A percentile compares a stretch with the other conserved stretches of the same genome.
These are phyloP conservation scores for Argyra leucocephala DNA, from an alignment of 2,888 invertebrate genomes.

Conservation along the genomic window DNA sequence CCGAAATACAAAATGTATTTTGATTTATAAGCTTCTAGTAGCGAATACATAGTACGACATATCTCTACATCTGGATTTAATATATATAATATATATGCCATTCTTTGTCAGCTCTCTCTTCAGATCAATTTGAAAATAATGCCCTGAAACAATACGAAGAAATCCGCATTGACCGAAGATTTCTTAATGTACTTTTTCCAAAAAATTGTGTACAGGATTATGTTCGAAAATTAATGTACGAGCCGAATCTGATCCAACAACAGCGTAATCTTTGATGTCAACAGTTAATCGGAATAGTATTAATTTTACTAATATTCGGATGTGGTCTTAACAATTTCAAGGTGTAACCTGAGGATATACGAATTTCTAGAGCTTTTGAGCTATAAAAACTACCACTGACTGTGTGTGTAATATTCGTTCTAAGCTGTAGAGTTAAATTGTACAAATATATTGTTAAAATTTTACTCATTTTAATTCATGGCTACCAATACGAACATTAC, in stretches of 20 bases:
- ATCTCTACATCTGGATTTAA: slow-evolving; percentile 98
- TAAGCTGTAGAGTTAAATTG: slow-evolving; percentile 92
- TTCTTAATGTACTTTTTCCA: slow-evolving; percentile 97
- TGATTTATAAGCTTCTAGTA: slow-evolving; percentile 98
- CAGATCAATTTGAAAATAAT: slow-evolving; percentile 96
- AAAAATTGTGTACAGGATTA: slow-evolving; percentile 78
- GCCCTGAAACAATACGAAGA: slow-evolving; percentile 94
- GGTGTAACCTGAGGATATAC: slow-evolving; percentile 89
- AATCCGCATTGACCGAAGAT: slow-evolving; percentile 99
- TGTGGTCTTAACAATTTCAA: slow-evolving; percentile 90
- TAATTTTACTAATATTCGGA: slow-evolving; percentile 95
- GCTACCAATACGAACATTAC: too few relatives aligned
- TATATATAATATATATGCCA: slow-evolving; percentile 96
- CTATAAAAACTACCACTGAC: slow-evolving; percentile 99
- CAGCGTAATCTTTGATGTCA: slow-evolving; percentile 96
- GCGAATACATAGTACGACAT: slow-evolving; percentile 93
- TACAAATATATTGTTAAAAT: slow-evolving; percentile 81
- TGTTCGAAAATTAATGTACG: slow-evolving; percentile 96
- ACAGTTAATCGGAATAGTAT: slow-evolving; percentile 89
- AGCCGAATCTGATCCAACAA: slow-evolving; percentile 96
- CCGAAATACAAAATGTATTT: slow-evolving; percentile 96
- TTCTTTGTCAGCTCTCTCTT: slow-evolving; percentile 94
- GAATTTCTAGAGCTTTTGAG: slow-evolving; percentile 91
- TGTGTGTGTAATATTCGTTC: slow-evolving; percentile 92
- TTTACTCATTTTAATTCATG: slow-evolving; percentile 1